Base-by-base conservation (phyloP, 2,797 vertebrate genomes). In the Arctocebus calabarensis region DNA sequence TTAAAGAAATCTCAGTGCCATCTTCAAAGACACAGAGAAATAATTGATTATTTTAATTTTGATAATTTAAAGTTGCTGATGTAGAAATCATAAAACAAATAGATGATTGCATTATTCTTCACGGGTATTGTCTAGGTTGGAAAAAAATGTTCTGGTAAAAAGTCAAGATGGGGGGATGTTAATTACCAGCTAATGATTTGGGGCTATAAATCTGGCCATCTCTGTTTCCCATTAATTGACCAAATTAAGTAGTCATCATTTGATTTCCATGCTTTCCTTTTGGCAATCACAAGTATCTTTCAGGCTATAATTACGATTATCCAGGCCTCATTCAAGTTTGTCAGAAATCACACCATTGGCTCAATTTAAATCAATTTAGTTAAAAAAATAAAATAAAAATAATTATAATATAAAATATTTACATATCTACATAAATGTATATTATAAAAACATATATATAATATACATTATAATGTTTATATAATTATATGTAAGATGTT, bases 31-130 rank as follows among this genome's bases (percentile, higher is more conserved):
- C 55, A n/a, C 20, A 57, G 43, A 45, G 5, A 93, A 70, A 84
- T 64, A 79, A 79, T 78, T 45, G 52, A 96, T 87, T 59, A 17
- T 66, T 73, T 95, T 71, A 92, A 78, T 43, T 94, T 93, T 94
- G 64, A 37, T 83, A n/a, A 66, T 70, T 85, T 95, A 83, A 95
- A 32, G 78, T 34, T 77, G 77, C 14, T 61, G 79, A 62, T 84
- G 59, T 62, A 75, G 57, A 92, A 62, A 73, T 86, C 59, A 57
- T 43, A 70, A 96, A 81, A 92, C 29, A 90, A 55, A 78, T 57
- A 85, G n/a, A 84, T 34, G 27, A 27, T 22, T 29, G 48, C 85
- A 27, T 84, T 87, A 52, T 64, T 88, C 52, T 68, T 92, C 66
- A 83, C 37, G 71, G 40, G 16, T 20, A 83, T 70, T 88, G 3